These are phyloP conservation scores for Dryadula phaetusa DNA, from an alignment of 2,888 invertebrate species.

Conservation along the genomic window DNA sequence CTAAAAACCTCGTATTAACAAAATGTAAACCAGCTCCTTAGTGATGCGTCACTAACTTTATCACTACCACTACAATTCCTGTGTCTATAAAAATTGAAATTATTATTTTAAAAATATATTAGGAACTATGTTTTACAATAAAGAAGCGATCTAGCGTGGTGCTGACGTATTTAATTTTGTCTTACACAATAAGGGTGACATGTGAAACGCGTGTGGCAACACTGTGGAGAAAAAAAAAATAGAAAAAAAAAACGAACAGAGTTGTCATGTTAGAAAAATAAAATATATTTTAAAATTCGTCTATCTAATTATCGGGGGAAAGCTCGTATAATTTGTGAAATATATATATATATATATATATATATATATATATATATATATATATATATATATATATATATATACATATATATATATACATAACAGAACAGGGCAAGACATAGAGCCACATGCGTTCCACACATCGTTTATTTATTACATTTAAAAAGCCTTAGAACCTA, in stretches of 20 bases:
- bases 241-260: neutral
- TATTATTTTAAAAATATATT: constrained; percentile 52
- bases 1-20: neutral
- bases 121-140: constrained; percentile 67
- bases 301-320: neutral
- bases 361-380: neutral
- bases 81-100: constrained; percentile 39
- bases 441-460: constrained; percentile 47
- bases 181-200: constrained; percentile 45
- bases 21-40: neutral
- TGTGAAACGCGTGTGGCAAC: constrained; percentile 44
- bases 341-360: neutral
- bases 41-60: constrained; percentile 8
- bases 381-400: neutral
- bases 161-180: constrained; percentile 52
- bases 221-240: neutral
- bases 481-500: constrained; percentile 75
- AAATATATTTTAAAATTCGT: constrained; percentile 4
- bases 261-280: constrained; percentile 18
- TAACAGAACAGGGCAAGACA: neutral
- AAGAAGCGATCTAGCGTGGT: constrained; percentile 70
- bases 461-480: constrained; percentile 49
- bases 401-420: neutral
- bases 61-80: constrained; percentile 38
- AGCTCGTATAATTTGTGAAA: neutral